Base-by-base conservation (phyloP, 2,113 vertebrate species). In the Carassius gibelio region DNA sequence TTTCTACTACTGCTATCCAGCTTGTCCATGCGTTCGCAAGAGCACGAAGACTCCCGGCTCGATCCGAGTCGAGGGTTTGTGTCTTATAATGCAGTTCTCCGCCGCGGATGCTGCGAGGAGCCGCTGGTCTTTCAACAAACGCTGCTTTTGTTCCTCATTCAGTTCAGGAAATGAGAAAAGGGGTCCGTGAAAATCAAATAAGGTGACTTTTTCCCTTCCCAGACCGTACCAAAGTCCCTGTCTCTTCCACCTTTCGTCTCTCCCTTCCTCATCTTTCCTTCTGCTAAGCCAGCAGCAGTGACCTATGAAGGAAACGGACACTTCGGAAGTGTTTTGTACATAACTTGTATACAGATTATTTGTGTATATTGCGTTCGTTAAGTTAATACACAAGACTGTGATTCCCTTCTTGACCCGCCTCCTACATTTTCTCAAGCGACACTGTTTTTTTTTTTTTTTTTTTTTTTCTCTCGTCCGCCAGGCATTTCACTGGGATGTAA, bases 291-390 rank as follows among this genome's bases (percentile, higher is more conserved):
- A 68, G 66, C 83, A 80, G 86, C 77, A 77, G 85, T 82, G 76
- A 86, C 77, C 36, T 45, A 91, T 93, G 93, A 93, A 93, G 92
- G 92, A 93, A 86, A 86, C 68, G 50, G 64, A 81, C 78, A 19
- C 71, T 52, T 55, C 57, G 82, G 83, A 88, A 88, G 89, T 84
- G 88, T 89, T 68, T 92, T 92, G 91, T 93, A 93, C 87, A 87
- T 91, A 30, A 87, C 85, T 38, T 89, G 61, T 81, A 79, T 83
- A 86, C 26, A 82, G 85, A 88, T 80, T 86, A 84, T 87, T 71
- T 82, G 79, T 88, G 85, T 86, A 81, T 77, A 89, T 89, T 76
- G 74, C 79, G 80, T 90, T 75, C 38, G 81, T 80, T 85, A 86
- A 84, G 81, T 81, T 85, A 86, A 84, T 74, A 71, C 36, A 57